Conservation (phyloP, 2,888 invertebrate species). For the Chironomus riparius region DNA sequence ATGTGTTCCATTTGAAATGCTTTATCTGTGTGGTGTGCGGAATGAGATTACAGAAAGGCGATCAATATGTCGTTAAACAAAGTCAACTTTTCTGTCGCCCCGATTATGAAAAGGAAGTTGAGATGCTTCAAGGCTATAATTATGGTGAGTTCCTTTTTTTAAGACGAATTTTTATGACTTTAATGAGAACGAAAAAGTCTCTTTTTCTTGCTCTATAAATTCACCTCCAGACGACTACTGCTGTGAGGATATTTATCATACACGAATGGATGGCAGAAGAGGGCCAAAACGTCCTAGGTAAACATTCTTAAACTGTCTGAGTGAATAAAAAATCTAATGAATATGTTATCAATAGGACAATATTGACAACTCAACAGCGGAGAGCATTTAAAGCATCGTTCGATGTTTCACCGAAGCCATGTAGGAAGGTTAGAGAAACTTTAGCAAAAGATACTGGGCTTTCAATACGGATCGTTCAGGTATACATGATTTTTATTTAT, state of each 20-base stretch:
- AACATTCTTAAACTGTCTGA: neutral
- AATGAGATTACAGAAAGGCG: slow-evolving; percentile 65
- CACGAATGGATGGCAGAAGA: slow-evolving; percentile 55
- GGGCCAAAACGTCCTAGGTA: slow-evolving; percentile 64
- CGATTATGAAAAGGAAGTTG: slow-evolving; percentile 72
- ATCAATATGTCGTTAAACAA: slow-evolving; percentile 69
- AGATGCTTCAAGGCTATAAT: slow-evolving; percentile 56
- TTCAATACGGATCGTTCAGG: slow-evolving; percentile 76
- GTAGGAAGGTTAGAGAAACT: slow-evolving; percentile 70
- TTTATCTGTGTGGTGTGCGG: slow-evolving; percentile 73
- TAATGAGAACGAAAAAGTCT: neutral
- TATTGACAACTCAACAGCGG: slow-evolving; percentile 72
- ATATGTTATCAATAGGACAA: slow-evolving; percentile 48
- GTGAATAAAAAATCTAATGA: neutral
- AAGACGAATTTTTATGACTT: neutral
- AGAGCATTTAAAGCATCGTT: slow-evolving; percentile 78
- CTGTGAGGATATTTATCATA: slow-evolving; percentile 51
- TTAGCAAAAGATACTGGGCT: slow-evolving; percentile 77
- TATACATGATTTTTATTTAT: slow-evolving; percentile 34
- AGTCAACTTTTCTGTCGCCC: slow-evolving; percentile 68
- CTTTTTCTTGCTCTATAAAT: slow-evolving; percentile 8
- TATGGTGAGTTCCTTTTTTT: slow-evolving; percentile 38
- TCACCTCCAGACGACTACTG: slow-evolving; percentile 45
- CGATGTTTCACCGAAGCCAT: slow-evolving; percentile 76
- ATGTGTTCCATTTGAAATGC: slow-evolving; percentile 69